A percentile compares a stretch with the other conserved stretches of the same genome.
Conservation (phyloP, 2,888 invertebrate genomes). For the Coleophora flavipennella region DNA sequence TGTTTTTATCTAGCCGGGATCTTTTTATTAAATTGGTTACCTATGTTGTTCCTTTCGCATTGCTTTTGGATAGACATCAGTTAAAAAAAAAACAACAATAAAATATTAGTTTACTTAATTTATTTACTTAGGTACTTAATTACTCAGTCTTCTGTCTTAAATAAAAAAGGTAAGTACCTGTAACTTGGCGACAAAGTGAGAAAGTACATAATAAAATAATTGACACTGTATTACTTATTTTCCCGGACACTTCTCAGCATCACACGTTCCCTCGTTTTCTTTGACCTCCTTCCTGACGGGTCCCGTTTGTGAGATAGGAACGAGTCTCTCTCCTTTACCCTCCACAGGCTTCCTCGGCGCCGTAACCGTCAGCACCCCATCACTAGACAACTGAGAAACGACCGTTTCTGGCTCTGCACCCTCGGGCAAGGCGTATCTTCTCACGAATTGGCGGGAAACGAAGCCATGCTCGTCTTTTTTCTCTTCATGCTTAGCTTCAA, state of each 20-base stretch:
- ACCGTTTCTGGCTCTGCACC: constrained; percentile 78
- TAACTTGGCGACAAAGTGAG: too few relatives aligned
- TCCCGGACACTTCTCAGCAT: constrained; percentile 2
- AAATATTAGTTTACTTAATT: too few relatives aligned
- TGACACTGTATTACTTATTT: not conserved
- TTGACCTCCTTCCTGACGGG: constrained; percentile 61
- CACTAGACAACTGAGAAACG: constrained; percentile 79
- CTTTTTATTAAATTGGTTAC: too few relatives aligned
- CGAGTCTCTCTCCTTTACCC: constrained; percentile 52
- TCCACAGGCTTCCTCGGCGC: constrained; percentile 60
- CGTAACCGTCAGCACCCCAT: constrained; percentile 79
- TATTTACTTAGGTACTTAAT: too few relatives aligned
- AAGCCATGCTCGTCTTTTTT: constrained; percentile 80
- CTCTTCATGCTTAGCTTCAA: constrained; percentile 85
- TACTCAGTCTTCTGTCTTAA: too few relatives aligned
- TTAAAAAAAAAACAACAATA: too few relatives aligned
- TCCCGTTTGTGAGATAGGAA: constrained; percentile 73
- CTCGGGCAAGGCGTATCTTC: constrained; percentile 80
- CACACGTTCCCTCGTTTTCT: constrained; percentile 27
- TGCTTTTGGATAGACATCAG: too few relatives aligned
- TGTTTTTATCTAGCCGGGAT: too few relatives aligned
- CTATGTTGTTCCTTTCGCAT: too few relatives aligned
- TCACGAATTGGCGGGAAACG: constrained; percentile 79
- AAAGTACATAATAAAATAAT: too few relatives aligned
- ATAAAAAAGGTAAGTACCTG: too few relatives aligned